Conservation (phyloP, 2,888 invertebrate genomes). For the Celastrina argiolus region DNA sequence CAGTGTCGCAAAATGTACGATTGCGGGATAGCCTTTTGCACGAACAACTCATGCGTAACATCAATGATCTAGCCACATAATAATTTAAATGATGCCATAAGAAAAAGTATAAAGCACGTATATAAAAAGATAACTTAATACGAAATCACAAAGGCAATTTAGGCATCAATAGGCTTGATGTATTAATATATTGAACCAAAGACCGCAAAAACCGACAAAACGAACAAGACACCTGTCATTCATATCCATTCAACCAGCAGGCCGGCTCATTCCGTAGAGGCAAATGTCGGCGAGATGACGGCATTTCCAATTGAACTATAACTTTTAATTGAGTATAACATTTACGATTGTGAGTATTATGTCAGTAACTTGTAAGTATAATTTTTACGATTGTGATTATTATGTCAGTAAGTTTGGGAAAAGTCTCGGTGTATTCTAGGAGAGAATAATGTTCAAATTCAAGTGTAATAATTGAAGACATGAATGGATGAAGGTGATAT, state of each 20-base stretch:
- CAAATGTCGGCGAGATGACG: not conserved
- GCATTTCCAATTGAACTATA: not conserved
- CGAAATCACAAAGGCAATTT: not conserved
- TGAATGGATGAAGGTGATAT: no score
- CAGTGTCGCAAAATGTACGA: no score
- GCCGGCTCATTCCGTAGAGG: not conserved
- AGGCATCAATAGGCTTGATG: not conserved
- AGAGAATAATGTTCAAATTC: no score
- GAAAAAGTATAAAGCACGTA: not conserved
- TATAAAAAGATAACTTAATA: not conserved
- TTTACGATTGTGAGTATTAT: not conserved
- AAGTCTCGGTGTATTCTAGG: no score
- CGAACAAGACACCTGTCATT: constrained; percentile 25
- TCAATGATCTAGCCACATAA: no score
- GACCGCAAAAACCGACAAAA: not conserved
- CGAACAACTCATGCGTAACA: no score
- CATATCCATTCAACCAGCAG: constrained; percentile 27
- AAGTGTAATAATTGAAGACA: no score
- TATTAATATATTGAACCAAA: not conserved
- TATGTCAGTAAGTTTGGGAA: no score
- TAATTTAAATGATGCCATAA: not conserved
- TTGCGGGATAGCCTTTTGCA: no score
- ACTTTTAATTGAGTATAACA: not conserved
- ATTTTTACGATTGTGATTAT: no score
- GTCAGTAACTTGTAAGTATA: no score